These are phyloP conservation scores for Aepyceros melampus DNA, from an alignment of 2,113 vertebrate genomes.

Conservation along the genomic window DNA sequence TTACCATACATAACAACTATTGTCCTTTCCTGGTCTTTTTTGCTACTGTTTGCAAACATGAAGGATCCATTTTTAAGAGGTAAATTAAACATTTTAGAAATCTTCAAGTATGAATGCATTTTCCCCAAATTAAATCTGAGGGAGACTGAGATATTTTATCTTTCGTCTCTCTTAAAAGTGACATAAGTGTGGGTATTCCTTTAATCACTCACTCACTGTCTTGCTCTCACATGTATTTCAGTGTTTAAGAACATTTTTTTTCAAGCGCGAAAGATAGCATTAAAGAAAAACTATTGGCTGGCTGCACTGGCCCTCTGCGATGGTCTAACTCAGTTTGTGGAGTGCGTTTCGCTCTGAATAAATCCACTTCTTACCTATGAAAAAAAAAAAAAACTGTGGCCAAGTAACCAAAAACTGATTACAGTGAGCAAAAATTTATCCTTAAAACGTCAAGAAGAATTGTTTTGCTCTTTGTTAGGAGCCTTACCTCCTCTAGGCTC, in stretches of 20 bases:
- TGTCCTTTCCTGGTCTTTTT: background rate
- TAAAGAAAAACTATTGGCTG: background rate
- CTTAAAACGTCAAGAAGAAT: background rate
- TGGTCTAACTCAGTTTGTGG: background rate
- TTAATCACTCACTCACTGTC: background rate
- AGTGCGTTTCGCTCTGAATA: background rate
- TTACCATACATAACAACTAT: background rate
- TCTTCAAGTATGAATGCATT: background rate
- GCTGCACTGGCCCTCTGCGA: background rate
- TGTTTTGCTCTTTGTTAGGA: background rate
- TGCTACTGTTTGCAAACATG: background rate
- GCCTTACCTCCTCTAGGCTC: background rate
- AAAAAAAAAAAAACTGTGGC: background rate
- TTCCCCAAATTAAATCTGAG: background rate
- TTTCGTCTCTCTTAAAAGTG: background rate
- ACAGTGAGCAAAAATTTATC: background rate
- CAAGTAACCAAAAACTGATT: background rate
- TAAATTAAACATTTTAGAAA: conserved; percentile 38
- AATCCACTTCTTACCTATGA: background rate
- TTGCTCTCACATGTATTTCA: background rate
- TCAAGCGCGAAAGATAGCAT: background rate
- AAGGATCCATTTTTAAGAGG: background rate
- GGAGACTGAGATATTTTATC: background rate
- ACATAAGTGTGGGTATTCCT: background rate
- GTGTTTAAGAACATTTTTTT: background rate